Evolutionary conservation across 2,113 vertebrate genomes (phyloP).

Genomic region (Eidolon helvum): DNA sequence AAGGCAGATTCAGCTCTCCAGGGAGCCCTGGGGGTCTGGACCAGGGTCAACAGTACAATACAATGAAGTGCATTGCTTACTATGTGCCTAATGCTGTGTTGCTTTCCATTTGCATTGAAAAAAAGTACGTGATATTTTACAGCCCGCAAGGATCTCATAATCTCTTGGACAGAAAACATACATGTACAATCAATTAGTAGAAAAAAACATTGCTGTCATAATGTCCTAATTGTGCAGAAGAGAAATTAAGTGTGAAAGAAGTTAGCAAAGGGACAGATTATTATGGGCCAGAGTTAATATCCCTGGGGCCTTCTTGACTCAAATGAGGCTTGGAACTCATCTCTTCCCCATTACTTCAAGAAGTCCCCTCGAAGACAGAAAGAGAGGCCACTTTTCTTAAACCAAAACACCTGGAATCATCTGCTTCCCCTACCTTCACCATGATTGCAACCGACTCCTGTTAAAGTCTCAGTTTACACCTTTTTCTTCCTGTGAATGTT

Average conservation of each 20-base stretch:
- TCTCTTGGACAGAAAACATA: slow-evolving; percentile 39
- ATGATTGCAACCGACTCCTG: neutral
- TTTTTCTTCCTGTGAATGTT: slow-evolving; percentile 42
- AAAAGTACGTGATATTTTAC: neutral
- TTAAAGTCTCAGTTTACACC: neutral
- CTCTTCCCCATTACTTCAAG: slow-evolving; percentile 43
- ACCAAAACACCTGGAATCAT: slow-evolving; percentile 52
- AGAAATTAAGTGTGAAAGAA: slow-evolving; percentile 62
- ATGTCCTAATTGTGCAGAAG: slow-evolving; percentile 51
- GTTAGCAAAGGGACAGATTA: slow-evolving; percentile 50
- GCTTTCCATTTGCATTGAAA: neutral
- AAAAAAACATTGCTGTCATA: slow-evolving; percentile 39
- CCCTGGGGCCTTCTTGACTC: slow-evolving; percentile 46
- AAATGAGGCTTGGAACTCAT: slow-evolving; percentile 55
- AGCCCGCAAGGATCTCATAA: neutral
- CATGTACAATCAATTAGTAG: slow-evolving; percentile 54
- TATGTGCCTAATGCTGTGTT: neutral
- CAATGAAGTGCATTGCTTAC: neutral
- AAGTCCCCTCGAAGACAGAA: neutral
- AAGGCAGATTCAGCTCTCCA: neutral
- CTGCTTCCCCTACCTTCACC: neutral
- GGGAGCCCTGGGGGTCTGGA: neutral
- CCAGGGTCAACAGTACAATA: neutral
- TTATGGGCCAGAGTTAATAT: slow-evolving; percentile 57
- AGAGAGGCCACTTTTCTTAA: slow-evolving; percentile 44